Base-by-base conservation (phyloP, 2,797 vertebrate genomes). In the Pyrocephalus nanus region DNA sequence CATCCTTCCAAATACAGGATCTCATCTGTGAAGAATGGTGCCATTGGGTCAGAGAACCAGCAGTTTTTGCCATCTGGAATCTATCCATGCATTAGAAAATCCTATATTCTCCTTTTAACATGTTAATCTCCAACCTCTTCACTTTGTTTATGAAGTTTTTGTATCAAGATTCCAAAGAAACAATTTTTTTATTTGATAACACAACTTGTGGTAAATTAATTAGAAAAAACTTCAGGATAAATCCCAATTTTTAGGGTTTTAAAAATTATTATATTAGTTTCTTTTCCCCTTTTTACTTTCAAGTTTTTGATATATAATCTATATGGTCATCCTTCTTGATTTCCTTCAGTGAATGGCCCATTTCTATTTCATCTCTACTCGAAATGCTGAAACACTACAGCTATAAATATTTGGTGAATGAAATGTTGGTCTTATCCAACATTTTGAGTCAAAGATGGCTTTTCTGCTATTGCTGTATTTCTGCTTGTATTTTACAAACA, bases 331-430 rank as follows among this genome's bases (percentile, higher is more conserved):
- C 7, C 34, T 34, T 19, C 45, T 15, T 55, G 73, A 70, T 72
- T 77, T 86, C 25, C 74, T 91, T 82, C 17, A 69, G 32, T 36
- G 43, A 84, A 2, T 54, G 72, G 18, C 18, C 94, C 81, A 16
- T 91, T 58, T 71, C 18, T 61, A 27, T 76, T 85, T 84, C 70
- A 57, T 47, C 42, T 58, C 8, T 60, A 19, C 40, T 65, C 12
- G 51, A 87, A 91, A 88, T 60, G 51, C 34, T 60, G 34, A 64
- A 62, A 45, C 20, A 71, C 55, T 61, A 53, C 27, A 75, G 12
- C 32, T 58, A 32, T 62, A 90, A 74, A 67, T 93, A 74, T 61
- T 61, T 90, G 81, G 71, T 81, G 60, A 90, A 88, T 36, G 77
- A 86, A 95, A 76, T 43, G 30, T 66, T 95, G 61, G 65, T 25